Evolutionary conservation across 2,888 invertebrate species (phyloP).

Genomic region (Sepioteuthis lessoniana): DNA sequence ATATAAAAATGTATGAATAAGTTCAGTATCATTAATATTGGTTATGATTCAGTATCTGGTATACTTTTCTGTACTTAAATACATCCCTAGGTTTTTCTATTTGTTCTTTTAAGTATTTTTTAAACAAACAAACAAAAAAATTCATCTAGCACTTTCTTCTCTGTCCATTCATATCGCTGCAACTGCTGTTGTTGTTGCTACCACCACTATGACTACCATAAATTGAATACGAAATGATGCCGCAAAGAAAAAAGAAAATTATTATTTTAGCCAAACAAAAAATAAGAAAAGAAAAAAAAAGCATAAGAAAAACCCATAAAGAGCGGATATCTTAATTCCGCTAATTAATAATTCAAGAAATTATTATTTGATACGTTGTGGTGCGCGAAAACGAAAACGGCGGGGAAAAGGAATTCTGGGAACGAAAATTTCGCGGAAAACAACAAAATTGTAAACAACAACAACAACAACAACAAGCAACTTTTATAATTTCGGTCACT

Average conservation of each 20-base stretch:
- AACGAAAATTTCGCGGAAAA: not conserved
- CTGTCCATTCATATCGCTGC: not conserved
- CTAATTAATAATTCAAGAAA: not conserved
- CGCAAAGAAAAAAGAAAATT: not conserved
- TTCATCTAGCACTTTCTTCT: not conserved
- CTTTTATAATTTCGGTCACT: no score
- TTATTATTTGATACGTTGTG: not conserved
- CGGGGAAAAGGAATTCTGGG: constrained; percentile 10
- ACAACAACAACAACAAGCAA: not conserved
- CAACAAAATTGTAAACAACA: not conserved
- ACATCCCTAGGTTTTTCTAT: no score
- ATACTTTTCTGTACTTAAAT: no score
- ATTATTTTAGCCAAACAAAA: not conserved
- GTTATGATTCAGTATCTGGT: no score
- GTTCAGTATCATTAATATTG: no score
- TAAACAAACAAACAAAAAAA: no score
- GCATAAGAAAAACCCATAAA: not conserved
- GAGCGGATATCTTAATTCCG: not conserved
- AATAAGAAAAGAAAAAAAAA: not conserved
- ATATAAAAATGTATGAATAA: no score
- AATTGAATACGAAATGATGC: not conserved
- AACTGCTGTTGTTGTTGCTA: not conserved
- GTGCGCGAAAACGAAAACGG: not conserved
- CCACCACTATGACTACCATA: not conserved
- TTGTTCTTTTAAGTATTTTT: no score